Base-by-base conservation (phyloP, 2,888 invertebrate genomes). In the Rhagium mordax region DNA sequence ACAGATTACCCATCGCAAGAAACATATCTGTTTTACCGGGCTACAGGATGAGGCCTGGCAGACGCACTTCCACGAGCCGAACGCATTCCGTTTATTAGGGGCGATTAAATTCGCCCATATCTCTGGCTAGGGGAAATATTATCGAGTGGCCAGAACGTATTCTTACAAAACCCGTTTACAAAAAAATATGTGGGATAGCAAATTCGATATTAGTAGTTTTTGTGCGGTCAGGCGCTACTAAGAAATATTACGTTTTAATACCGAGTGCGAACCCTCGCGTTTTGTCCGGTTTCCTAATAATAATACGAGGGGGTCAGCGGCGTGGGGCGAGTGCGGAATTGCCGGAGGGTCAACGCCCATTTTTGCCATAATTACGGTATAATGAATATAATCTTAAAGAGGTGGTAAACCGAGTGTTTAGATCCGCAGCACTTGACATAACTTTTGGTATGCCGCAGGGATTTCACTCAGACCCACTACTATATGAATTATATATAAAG, bases 1-100 rank as follows among this genome's bases (percentile, higher is more conserved):
- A n/a, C n/a, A n/a, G n/a, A n/a, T n/a, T n/a, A n/a, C n/a, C n/a
- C n/a, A n/a, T n/a, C n/a, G n/a, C n/a, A n/a, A n/a, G n/a, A n/a
- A n/a, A n/a, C n/a, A n/a, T n/a, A n/a, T n/a, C n/a, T n/a, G n/a
- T 41, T 60, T 60, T 16, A 24, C 64, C 18, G 64, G 49, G 29
- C 64, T 51, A 64, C 10, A 18, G 29, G 29, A 21, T 48, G 18
- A 15, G 15, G 27, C 16, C 51, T 15, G 15, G 10, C 29, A 64
- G 24, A 47, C 47, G 47, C 62, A 49, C 20, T 51, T 53, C 20
- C 53, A 29, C 13, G 33, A 53, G 51, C 16, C 53, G 53, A n/a
- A 33, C 65, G 8, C n/a, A 53, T 53, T n/a, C 27, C 6, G 20
- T 65, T 65, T 65, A 65, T 65, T 65, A 21, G 65, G 33, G 27